Percentiles rank a stretch among this genome's conserved stretches.
Evolutionary conservation across 1,140 invertebrate species (phyloP).

Genomic region (Rhizoglyphus robini): DNA sequence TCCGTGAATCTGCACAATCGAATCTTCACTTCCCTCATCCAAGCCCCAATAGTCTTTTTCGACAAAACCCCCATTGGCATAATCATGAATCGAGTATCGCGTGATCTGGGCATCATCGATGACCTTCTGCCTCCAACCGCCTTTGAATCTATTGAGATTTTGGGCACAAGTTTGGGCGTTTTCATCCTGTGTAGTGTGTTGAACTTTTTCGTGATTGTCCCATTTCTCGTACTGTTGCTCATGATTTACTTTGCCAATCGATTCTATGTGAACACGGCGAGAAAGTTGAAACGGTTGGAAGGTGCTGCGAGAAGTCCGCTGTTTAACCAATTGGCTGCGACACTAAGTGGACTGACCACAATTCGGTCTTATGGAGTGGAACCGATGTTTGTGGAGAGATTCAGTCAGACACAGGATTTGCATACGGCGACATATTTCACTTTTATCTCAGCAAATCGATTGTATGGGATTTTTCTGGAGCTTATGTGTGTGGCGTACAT

Average conservation of each 20-base stretch:
- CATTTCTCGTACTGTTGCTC: conserved; percentile 49
- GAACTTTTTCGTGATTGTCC: conserved; percentile 26
- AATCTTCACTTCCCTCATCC: conserved; percentile 65
- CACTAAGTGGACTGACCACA: conserved; percentile 39
- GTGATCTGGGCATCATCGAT: conserved; percentile 23
- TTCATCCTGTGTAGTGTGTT: background rate
- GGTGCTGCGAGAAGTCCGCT: conserved; percentile 37
- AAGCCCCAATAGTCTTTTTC: conserved; percentile 73
- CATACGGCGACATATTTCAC: conserved; percentile 58
- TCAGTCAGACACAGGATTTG: conserved; percentile 43
- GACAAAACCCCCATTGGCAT: conserved; percentile 55
- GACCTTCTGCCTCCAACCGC: conserved; percentile 31
- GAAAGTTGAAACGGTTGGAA: conserved; percentile 65
- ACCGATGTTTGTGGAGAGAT: conserved; percentile 50
- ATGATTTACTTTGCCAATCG: conserved; percentile 56
- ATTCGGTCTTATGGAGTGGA: conserved; percentile 37
- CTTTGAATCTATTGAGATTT: conserved; percentile 52
- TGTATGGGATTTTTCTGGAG: conserved; percentile 70
- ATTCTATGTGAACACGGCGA: conserved; percentile 63
- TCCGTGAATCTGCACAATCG: conserved; percentile 63
- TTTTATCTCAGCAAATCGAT: conserved; percentile 57
- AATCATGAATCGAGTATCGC: conserved; percentile 22
- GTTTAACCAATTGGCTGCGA: conserved; percentile 39
- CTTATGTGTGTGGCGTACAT: conserved; percentile 56
- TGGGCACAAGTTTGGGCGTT: conserved; percentile 5